Conservation (phyloP, 53 echinoderm and acorn worm genomes). For the Zoroaster sp. region DNA sequence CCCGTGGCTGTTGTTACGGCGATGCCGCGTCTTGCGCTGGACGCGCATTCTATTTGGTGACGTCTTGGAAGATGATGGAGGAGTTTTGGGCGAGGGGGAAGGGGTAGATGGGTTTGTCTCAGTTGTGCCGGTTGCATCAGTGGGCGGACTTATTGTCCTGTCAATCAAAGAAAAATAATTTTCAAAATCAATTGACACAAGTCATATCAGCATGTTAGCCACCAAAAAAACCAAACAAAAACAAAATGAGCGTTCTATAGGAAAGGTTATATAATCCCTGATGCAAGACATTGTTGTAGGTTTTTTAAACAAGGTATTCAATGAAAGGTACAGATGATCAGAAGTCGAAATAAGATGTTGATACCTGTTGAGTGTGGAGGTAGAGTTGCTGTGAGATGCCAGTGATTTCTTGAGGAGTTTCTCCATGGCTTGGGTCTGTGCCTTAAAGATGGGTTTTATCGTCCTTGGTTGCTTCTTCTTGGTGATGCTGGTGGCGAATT, state of each 20-base stretch:
- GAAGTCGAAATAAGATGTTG: not conserved
- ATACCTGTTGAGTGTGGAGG: conserved; percentile 82
- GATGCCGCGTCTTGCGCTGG: conserved; percentile 80
- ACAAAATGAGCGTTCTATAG: too few relatives aligned
- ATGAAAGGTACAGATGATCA: not conserved
- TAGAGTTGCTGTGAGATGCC: conserved; percentile 62
- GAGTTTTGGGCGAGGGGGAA: conserved; percentile 28
- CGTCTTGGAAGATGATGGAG: conserved; percentile 48
- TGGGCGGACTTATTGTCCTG: conserved; percentile 84
- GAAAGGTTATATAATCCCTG: too few relatives aligned
- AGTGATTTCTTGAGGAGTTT: conserved; percentile 90
- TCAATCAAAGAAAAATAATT: not conserved
- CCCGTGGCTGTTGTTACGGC: conserved; percentile 92
- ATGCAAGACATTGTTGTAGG: too few relatives aligned
- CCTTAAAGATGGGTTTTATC: conserved; percentile 85
- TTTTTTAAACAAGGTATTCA: too few relatives aligned
- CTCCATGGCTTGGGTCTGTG: conserved; percentile 77
- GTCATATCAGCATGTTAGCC: not conserved
- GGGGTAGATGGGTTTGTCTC: conserved; percentile 64
- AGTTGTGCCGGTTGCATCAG: conserved; percentile 73
- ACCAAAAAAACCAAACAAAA: not conserved
- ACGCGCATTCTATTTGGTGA: conserved; percentile 64
- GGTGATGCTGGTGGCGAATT: conserved; percentile 39
- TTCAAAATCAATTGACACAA: not conserved
- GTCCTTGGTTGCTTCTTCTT: conserved; percentile 83